Base-by-base conservation (phyloP, 2,113 vertebrate genomes). In the Tachysurus fulvidraco region DNA sequence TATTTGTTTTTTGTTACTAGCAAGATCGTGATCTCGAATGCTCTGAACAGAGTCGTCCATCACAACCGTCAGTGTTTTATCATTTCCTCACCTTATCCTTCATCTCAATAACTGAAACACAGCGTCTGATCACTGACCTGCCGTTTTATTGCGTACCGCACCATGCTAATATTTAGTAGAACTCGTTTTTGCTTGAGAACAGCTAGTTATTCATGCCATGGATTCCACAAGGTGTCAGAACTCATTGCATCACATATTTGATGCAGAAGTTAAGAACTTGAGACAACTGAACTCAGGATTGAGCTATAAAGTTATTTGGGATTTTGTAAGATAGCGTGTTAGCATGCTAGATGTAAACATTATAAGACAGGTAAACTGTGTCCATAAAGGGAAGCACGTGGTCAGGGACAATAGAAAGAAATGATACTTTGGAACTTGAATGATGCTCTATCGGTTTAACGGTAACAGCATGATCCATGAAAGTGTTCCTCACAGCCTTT, bases 1-100 rank as follows among this genome's bases (percentile, higher is more conserved):
- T 79, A 19, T 79, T 30, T 2, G 21, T 52, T 21, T 78, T 30
- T 78, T 30, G 2, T 79, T 28, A 79, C n/a, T 57, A 0, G n/a
- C 76, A 30, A 57, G 77, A 79, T 79, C 10, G 52, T 8, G 50
- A 79, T 79, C 54, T 57, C 57, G 77, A 79, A 79, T 52, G 57
- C 28, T 57, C n/a, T 57, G 28, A 36, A 57, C 52, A 2, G 46
- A 57, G 52, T 3, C n/a, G 57, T 79, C 77, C 8, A 79, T 79
- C 54, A 79, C 30, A 57, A 19, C 77, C 57, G 54, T 57, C 77
- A 57, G 21, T 30, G 28, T 28, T 30, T 79, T 76, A 2, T 54
- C 50, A 78, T 28, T n/a, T 6, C 57, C 28, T 79, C 54, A 57
- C 28, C n/a, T 79, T 79, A 79, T 55, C 77, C 77, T 79, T 79